Evolutionary conservation across 2,797 vertebrate species (phyloP).

Genomic region (Sphenopsis melanotis): DNA sequence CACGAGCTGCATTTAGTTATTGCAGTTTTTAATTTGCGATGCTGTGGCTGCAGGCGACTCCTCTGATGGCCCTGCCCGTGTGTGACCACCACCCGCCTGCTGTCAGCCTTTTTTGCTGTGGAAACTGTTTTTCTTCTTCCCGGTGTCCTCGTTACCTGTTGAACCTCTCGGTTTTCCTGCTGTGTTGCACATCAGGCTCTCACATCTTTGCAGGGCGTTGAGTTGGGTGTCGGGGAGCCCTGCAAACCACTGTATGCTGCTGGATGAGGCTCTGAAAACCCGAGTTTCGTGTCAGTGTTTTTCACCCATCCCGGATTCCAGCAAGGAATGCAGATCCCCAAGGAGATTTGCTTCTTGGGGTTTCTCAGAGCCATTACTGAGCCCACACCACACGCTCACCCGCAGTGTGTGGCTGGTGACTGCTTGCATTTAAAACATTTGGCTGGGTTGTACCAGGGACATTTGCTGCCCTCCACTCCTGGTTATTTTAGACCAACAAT

Average conservation of each 20-base stretch:
- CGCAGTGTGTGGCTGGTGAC: fast-evolving
- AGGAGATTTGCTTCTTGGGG: fast-evolving
- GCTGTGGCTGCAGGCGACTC: background rate
- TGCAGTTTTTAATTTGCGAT: background rate
- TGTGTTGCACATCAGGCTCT: background rate
- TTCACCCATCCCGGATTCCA: fast-evolving
- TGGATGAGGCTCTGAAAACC: background rate
- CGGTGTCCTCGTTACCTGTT: fast-evolving
- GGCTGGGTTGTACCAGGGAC: background rate
- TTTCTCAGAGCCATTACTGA: fast-evolving
- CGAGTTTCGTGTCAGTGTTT: fast-evolving
- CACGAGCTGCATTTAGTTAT: background rate
- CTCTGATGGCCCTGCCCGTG: fast-evolving
- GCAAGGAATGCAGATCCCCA: fast-evolving
- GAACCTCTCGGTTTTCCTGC: background rate
- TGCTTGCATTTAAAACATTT: fast-evolving
- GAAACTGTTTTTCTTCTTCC: background rate
- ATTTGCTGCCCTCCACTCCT: background rate
- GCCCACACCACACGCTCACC: fast-evolving
- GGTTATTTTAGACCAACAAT: background rate
- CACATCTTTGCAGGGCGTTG: fast-evolving
- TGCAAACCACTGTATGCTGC: background rate
- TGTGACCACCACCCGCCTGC: fast-evolving
- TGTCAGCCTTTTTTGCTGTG: background rate
- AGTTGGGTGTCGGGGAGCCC: background rate